Evolutionary conservation across 1,140 invertebrate species (phyloP), one percentile per base, ranked within the genome.

Genomic region (Euwallacea similis): DNA sequence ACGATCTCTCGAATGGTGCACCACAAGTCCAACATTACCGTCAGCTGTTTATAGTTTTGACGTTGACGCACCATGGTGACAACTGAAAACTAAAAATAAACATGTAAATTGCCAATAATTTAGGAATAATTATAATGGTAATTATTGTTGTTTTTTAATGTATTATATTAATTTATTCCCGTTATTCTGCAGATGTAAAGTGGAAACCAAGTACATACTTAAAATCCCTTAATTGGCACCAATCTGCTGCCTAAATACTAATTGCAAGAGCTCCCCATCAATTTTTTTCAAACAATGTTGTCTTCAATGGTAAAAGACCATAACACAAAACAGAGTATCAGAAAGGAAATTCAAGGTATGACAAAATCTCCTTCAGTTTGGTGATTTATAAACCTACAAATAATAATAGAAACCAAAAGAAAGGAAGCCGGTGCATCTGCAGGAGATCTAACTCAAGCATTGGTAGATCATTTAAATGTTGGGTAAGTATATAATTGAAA

Each of bases 391-490:
- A n/a, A 11, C 8, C 10, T 9, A 15, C 50, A 47, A 50, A 50
- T 50, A 47, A 64, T 13, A 50, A n/a, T 13, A 96, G 94, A 97
- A 85, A 89, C 89, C 79, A 93, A 95, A 82, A 88, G 94, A 58
- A 97, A 96, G 83, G 96, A 97, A 84, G 96, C 96, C 42, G 89
- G 98, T 68, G 88, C 90, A 77, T 92, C 96, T 73, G 94, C 96
- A 2, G 96, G 92, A 82, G 90, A 95, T 74, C 85, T 98, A 60
- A 98, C 96, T 0, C 92, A 97, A 83, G 93, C 95, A 58, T 83
- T 99, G 13, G 96, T 98, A 0, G 96, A 98, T 85, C 95, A 98
- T 83, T 85, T 99, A 13, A 99, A 99, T 88, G 93, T 98, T 79
- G 96, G 96, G 95, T 98, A 88, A 85, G 62, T 46, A 6, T 42